phyloP scores from a whole-genome alignment of 2,113 vertebrate species.

The Gadus chalcogrammus region DNA sequence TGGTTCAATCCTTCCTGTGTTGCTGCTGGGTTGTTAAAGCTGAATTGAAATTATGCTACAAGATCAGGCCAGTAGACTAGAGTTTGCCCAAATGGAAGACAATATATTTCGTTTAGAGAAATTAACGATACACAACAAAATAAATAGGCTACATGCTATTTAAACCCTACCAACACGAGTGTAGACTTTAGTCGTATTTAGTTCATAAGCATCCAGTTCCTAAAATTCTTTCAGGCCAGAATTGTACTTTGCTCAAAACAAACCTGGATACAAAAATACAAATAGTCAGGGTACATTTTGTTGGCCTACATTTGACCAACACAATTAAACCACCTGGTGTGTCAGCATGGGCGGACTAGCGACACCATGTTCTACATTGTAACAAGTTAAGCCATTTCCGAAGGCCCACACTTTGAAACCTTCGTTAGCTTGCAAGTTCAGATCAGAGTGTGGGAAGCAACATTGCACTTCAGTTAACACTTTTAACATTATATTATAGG shows the following conservation, averaged over 20 bases:
- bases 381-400: conserved; percentile 37
- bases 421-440: conserved; percentile 14
- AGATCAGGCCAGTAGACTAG: too few relatives aligned
- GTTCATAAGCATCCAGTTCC: too few relatives aligned
- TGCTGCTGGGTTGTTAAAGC: too few relatives aligned
- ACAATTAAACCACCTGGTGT: conserved; percentile 71
- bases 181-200: too few relatives aligned
- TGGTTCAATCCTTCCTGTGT: too few relatives aligned
- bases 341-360: conserved; percentile 58
- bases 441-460: conserved; percentile 10
- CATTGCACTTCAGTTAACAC: conserved; percentile 14
- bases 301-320: conserved; percentile 64
- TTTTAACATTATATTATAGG: conserved; percentile 9
- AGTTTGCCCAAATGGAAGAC: too few relatives aligned
- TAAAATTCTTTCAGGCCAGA: too few relatives aligned
- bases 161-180: too few relatives aligned
- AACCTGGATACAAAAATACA: not conserved
- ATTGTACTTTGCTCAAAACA: not conserved
- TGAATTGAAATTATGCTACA: too few relatives aligned
- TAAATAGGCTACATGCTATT: too few relatives aligned
- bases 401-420: conserved; percentile 26
- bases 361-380: conserved; percentile 31
- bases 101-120: too few relatives aligned
- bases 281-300: conserved; percentile 29
- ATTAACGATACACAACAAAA: too few relatives aligned